Percentiles rank a stretch among this genome's conserved stretches.
These are phyloP conservation scores for Melanocharis versteri DNA, from an alignment of 2,113 vertebrate genomes.

Conservation along the genomic window DNA sequence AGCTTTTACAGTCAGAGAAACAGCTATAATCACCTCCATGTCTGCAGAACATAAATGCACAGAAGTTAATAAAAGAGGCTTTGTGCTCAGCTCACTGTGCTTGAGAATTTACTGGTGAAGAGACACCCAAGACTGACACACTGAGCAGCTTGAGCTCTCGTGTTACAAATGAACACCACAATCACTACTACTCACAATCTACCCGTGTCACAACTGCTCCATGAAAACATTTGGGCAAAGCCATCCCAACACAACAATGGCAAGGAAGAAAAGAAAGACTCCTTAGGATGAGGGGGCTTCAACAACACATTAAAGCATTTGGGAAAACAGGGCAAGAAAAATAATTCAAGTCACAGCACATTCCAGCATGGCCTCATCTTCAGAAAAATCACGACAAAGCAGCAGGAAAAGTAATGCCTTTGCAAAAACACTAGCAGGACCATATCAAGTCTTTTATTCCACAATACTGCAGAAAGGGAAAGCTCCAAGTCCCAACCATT, in stretches of 20 bases:
- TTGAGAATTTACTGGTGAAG: neutral
- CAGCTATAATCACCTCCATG: neutral
- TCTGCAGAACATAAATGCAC: neutral
- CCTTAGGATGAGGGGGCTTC: neutral
- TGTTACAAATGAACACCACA: neutral
- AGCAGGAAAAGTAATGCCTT: neutral
- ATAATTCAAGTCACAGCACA: neutral
- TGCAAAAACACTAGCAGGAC: neutral
- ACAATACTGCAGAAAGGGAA: neutral
- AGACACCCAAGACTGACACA: neutral
- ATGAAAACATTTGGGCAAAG: neutral
- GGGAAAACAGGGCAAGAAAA: neutral
- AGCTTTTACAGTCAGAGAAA: neutral
- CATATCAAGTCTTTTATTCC: neutral
- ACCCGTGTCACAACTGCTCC: fast-evolving
- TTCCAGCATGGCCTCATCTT: neutral
- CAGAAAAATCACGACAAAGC: neutral
- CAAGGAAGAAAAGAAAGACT: neutral
- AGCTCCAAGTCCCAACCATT: neutral
- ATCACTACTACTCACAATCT: neutral
- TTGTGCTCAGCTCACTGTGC: neutral
- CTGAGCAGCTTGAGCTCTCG: neutral
- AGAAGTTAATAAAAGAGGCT: neutral
- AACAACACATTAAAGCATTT: neutral
- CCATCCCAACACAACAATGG: neutral